These are phyloP conservation scores for Oreocharis arfaki DNA, from an alignment of 2,113 vertebrate species.

Conservation along the genomic window DNA sequence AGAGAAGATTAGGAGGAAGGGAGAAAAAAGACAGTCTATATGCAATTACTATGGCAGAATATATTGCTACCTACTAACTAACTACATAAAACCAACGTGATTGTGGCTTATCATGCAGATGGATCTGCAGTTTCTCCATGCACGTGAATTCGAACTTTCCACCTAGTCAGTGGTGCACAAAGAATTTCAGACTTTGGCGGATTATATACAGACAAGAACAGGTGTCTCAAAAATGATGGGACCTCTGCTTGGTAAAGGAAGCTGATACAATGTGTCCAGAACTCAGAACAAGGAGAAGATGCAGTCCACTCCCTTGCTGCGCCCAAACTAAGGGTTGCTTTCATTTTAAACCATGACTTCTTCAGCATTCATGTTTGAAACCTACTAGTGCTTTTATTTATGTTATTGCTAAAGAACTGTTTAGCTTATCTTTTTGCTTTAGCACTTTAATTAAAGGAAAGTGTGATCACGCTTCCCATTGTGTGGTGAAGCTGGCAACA, in stretches of 20 bases:
- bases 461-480: not conserved
- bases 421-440: not conserved
- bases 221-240: not conserved
- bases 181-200: not conserved
- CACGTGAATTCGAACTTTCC: not conserved
- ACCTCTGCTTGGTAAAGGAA: not conserved
- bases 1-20: not conserved
- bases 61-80: not conserved
- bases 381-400: not conserved
- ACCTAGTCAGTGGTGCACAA: not conserved
- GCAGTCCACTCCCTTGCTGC: not conserved
- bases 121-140: not conserved
- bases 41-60: not conserved
- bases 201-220: not conserved
- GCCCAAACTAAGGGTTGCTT: accelerated
- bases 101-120: not conserved
- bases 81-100: not conserved
- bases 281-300: not conserved
- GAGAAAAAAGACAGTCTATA: not conserved
- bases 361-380: not conserved
- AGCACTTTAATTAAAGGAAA: not conserved
- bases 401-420: not conserved
- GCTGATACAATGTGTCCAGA: not conserved
- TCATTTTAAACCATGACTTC: not conserved
- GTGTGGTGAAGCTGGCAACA: not conserved